Evolutionary conservation across 2,888 invertebrate species (phyloP), one percentile per base, ranked within the genome.

Genomic region (Fragum sueziense): DNA sequence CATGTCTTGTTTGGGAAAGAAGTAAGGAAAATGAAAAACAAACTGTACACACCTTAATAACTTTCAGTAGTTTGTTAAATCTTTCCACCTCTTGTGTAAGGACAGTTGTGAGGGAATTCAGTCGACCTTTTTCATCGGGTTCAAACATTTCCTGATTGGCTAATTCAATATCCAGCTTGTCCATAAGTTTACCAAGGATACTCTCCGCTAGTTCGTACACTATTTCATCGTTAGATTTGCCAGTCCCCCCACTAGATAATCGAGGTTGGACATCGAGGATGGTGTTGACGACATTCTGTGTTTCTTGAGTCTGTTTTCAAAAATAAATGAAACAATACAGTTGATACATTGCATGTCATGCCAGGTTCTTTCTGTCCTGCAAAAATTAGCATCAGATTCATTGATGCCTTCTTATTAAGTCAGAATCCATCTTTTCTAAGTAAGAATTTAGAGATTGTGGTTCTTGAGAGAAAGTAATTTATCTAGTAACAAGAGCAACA

Each of bases 261-360:
- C 96, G 95, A 0, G 97, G 97, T 90, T 97, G 97, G 0, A 97
- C 96, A 81, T 96, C 95, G 87, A 97, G 94, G 88, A 98, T 95
- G 0, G 97, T 97, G 80, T 93, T 94, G 29, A 97, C 94, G 20
- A 97, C 94, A 31, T 95, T 94, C 76, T 94, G 94, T 0, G 97
- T 96, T 93, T 97, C 97, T 94, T 97, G 96, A 70, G 95, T 95
- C 96, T 96, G 93, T n/a, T 3, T 6, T 6, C n/a, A 47, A 17
- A 47, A 47, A 1, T 1, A 47, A 1, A n/a, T n/a, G n/a, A n/a
- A n/a, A n/a, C n/a, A n/a, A n/a, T n/a, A n/a, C n/a, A n/a, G n/a
- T n/a, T n/a, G n/a, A n/a, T n/a, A n/a, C n/a, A n/a, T n/a, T n/a
- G n/a, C n/a, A n/a, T n/a, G n/a, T n/a, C n/a, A n/a, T n/a, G n/a